Conservation (phyloP, 2,888 invertebrate genomes). For the Parnassius glacialis region DNA sequence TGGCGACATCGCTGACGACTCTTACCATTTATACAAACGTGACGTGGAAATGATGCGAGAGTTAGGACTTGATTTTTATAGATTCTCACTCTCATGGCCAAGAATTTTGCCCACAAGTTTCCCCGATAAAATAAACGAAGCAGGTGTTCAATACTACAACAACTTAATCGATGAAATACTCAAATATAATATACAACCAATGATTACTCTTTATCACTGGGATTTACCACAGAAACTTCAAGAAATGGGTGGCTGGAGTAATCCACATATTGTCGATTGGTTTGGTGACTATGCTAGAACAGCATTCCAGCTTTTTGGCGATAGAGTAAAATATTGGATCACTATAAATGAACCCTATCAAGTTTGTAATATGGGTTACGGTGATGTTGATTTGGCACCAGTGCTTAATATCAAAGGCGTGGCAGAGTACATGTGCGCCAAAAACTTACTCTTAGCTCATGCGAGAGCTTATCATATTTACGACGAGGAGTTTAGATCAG, state of each 20-base stretch:
- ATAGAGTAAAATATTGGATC: slow-evolving; percentile 74
- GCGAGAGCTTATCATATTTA: slow-evolving; percentile 63
- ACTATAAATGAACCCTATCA: slow-evolving; percentile 78
- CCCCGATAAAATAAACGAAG: slow-evolving; percentile 66
- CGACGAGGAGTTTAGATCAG: slow-evolving; percentile 46
- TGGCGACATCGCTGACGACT: slow-evolving; percentile 80
- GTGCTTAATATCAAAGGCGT: slow-evolving; percentile 56
- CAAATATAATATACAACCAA: slow-evolving; percentile 80
- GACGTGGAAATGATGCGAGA: slow-evolving; percentile 65
- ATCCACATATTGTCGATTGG: slow-evolving; percentile 60
- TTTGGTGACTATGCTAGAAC: slow-evolving; percentile 64
- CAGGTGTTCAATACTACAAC: slow-evolving; percentile 83
- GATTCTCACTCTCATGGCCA: slow-evolving; percentile 82
- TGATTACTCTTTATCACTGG: slow-evolving; percentile 73
- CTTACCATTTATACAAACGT: slow-evolving; percentile 79
- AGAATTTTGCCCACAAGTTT: slow-evolving; percentile 81
- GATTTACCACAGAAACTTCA: slow-evolving; percentile 72
- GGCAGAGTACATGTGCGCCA: slow-evolving; percentile 71
- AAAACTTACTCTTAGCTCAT: slow-evolving; percentile 77
- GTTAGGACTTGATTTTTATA: slow-evolving; percentile 66
- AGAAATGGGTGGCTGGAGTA: slow-evolving; percentile 74
- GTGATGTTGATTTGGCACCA: slow-evolving; percentile 44
- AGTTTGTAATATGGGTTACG: slow-evolving; percentile 63
- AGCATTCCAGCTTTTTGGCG: slow-evolving; percentile 61
- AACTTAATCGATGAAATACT: slow-evolving; percentile 79